Conservation (phyloP, 2,888 invertebrate genomes). For the Tromatobia lineatoria region DNA sequence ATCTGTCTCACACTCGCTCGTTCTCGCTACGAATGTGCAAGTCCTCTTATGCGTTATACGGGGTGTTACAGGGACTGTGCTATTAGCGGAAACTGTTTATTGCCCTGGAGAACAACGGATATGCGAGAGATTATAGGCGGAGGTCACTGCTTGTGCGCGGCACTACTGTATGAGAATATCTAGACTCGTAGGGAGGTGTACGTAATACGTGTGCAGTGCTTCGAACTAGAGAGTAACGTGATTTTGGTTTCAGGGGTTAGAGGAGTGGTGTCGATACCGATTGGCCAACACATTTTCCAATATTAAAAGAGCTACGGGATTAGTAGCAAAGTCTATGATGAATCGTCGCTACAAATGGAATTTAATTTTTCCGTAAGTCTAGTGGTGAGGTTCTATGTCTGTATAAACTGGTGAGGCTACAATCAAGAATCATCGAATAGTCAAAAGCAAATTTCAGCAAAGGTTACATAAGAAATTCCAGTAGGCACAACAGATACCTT, state of each 20-base stretch:
- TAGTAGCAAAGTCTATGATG: neutral
- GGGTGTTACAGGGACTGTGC: conserved; percentile 68
- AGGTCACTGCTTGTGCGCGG: conserved; percentile 60
- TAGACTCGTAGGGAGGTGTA: conserved; percentile 37
- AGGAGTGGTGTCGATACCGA: conserved; percentile 23
- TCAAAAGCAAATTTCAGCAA: too few species aligned
- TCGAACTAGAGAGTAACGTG: conserved; percentile 32
- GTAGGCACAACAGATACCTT: neutral
- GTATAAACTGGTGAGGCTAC: neutral
- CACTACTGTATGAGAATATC: conserved; percentile 22
- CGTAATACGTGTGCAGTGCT: conserved; percentile 33
- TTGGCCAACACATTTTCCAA: conserved; percentile 33
- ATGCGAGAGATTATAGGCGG: conserved; percentile 66
- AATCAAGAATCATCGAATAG: neutral
- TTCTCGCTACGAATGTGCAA: conserved; percentile 67
- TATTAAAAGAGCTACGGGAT: conserved; percentile 21
- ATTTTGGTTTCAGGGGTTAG: conserved; percentile 48
- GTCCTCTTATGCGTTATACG: conserved; percentile 67
- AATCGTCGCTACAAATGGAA: neutral
- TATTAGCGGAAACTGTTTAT: conserved; percentile 84
- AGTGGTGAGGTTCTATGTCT: neutral
- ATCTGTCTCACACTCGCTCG: conserved; percentile 48
- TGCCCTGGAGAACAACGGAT: conserved; percentile 77
- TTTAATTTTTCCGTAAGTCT: neutral
- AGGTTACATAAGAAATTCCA: too few species aligned